Evolutionary conservation across 2,888 invertebrate genomes (phyloP), one percentile per base, ranked within the genome.

Genomic region (Tenthredo scrophulariae): DNA sequence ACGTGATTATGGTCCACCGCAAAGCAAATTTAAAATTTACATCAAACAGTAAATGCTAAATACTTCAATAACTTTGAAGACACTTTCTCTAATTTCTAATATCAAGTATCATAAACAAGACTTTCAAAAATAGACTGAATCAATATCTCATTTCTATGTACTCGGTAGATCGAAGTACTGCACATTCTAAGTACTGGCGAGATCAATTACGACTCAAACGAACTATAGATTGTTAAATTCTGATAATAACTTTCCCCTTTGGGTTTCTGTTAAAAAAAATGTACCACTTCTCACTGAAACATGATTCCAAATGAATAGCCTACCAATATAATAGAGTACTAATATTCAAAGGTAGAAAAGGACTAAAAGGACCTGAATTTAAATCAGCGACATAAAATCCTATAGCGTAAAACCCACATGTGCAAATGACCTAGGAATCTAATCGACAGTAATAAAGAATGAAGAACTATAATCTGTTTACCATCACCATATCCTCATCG

Each of bases 1-100:
- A 85, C 85, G 83, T 86, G 87, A 82, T 88, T 87, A 86, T 86
- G 84, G 87, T 87, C 77, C 86, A 75, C 67, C 84, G 74, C 84
- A 84, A 77, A 84, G 74, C 75, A 46, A 74, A 77, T 40, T 77
- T 40, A 18, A 58, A 50, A 40, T 70, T 67, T 67, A 67, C 43
- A 83, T 54, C n/a, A 26, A 80, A 40, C 37, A 62, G 13, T 40
- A n/a, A 50, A 77, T 54, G 54, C 9, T 50, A 40, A 77, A 54
- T 33, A 33, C 74, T 74, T 74, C 74, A 46, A 74, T 33, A 33
- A 62, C 62, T 62, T 13, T 62, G 62, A 72, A 74, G 13, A 40
- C 10, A 22, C 40, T 40, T 40, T 40, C 74, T 74, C 26, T 15
- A 22, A 43, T 74, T 22, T 26, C 74, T 74, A 74, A 33, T 67